These are phyloP conservation scores for Coptodon bakossiorum DNA, from an alignment of 2,113 vertebrate species.

Conservation along the genomic window DNA sequence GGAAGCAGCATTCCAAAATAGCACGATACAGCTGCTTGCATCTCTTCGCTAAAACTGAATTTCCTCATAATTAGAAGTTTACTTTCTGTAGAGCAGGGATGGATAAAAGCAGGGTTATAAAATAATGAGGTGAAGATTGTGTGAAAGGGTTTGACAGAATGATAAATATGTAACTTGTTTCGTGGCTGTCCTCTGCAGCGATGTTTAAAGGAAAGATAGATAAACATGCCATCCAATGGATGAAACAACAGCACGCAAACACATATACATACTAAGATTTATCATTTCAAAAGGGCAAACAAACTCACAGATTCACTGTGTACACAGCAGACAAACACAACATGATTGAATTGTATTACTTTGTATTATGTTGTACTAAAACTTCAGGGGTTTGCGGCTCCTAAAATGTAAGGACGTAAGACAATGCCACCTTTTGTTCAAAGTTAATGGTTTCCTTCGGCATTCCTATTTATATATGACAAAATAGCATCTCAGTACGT, in stretches of 20 bases:
- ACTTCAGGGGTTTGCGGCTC: neutral
- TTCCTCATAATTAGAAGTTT: neutral
- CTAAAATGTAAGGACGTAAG: neutral
- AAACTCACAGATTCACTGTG: neutral
- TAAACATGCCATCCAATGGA: neutral
- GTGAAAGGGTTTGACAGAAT: neutral
- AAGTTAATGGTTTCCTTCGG: neutral
- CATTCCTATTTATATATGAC: neutral
- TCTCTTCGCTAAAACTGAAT: neutral
- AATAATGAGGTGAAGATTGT: conserved; percentile 31
- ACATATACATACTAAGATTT: neutral
- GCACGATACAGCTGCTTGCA: neutral
- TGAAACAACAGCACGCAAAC: neutral
- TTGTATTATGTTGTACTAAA: neutral
- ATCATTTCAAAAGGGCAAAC: neutral
- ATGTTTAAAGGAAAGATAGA: neutral
- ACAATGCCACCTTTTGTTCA: neutral
- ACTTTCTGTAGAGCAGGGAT: neutral
- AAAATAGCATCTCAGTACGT: neutral
- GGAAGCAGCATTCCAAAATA: neutral
- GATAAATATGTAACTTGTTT: neutral
- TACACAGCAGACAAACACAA: neutral
- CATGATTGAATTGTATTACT: neutral
- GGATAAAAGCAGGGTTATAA: neutral
- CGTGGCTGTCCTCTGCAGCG: neutral